phyloP scores from a whole-genome alignment of 2,888 invertebrate species.

The Pelosia muscerda region DNA sequence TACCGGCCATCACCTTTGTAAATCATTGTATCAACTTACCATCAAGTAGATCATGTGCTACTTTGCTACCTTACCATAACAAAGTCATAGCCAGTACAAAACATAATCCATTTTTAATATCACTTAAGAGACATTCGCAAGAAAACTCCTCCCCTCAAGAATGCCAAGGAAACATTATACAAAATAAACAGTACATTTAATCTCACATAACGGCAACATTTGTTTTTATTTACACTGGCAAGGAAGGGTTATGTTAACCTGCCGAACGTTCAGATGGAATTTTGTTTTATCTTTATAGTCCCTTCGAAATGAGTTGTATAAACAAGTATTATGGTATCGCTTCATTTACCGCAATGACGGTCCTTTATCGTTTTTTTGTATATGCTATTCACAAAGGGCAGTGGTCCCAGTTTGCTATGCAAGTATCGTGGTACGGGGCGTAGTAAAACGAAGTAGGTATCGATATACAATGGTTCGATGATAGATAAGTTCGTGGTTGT shows the following conservation, averaged over 20 bases:
- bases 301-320: background rate
- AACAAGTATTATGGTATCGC: background rate
- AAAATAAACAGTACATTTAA: conserved; percentile 14
- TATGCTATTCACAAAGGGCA: background rate
- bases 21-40: too few relatives aligned
- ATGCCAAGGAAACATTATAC: conserved; percentile 10
- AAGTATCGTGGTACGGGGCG: background rate
- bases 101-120: conserved; percentile 33
- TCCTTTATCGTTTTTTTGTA: background rate
- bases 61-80: background rate
- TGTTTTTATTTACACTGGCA: conserved; percentile 18
- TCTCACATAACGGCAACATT: conserved; percentile 10
- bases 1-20: too few relatives aligned
- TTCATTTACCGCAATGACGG: background rate
- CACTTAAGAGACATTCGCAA: conserved; percentile 17
- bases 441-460: background rate
- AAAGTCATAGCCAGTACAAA: conserved; percentile 1
- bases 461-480: background rate
- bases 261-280: background rate
- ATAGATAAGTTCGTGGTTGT: background rate
- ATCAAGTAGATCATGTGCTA: background rate
- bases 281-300: conserved; percentile 1
- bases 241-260: conserved; percentile 1
- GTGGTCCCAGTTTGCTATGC: background rate
- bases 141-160: conserved; percentile 10